phyloP scores from a whole-genome alignment of 1,140 invertebrate genomes.

The Teleopsis dalmanni region DNA sequence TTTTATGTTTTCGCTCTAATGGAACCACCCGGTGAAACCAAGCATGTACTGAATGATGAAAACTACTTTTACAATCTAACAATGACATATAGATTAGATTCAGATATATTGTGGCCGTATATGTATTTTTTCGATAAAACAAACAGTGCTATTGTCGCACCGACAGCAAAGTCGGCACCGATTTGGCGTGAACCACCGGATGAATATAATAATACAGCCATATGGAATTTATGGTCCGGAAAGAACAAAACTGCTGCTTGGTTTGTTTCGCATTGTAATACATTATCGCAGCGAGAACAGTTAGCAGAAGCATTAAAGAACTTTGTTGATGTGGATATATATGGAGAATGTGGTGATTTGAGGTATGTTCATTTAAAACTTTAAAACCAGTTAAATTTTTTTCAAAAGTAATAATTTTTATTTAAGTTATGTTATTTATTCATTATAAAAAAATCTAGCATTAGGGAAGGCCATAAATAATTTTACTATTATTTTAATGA shows the following conservation, averaged over 20 bases:
- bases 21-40: constrained; percentile 39
- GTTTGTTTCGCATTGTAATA: constrained; percentile 57
- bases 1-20: constrained; percentile 31
- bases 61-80: constrained; percentile 51
- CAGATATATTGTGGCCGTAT: constrained; percentile 57
- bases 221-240: constrained; percentile 31
- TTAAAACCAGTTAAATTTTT: no score
- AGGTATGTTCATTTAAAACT: constrained; percentile 19
- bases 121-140: constrained; percentile 41
- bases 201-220: constrained; percentile 18
- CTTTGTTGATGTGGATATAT: constrained; percentile 58
- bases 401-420: no score
- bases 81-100: constrained; percentile 55
- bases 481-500: no score
- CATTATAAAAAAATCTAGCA: no score
- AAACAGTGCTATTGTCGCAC: constrained; percentile 25
- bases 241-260: constrained; percentile 50
- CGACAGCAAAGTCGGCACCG: constrained; percentile 11
- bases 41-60: constrained; percentile 24
- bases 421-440: no score
- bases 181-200: constrained; percentile 20
- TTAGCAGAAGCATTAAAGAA: constrained; percentile 50
- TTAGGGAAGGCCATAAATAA: neutral
- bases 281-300: constrained; percentile 47
- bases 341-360: constrained; percentile 51